Conservation (phyloP, 1,140 invertebrate species). For the Zaprionus capensis region DNA sequence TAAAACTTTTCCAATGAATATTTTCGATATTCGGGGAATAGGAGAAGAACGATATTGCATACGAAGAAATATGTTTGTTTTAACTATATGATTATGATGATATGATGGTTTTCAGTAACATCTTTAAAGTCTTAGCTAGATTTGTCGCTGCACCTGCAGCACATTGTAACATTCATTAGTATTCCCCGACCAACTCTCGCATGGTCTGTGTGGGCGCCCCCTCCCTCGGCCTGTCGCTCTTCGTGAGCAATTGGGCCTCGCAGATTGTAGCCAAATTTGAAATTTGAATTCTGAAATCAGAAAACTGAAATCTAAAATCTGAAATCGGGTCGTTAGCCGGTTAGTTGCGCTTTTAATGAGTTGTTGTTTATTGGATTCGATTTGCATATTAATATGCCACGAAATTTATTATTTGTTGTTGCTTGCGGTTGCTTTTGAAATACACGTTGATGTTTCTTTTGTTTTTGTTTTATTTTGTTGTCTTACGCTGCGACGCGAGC, state of each 20-base stretch:
- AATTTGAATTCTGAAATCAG: constrained; percentile 7
- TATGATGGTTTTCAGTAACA: no score
- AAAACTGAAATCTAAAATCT: neutral
- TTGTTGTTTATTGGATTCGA: constrained; percentile 75
- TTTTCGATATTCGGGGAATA: no score
- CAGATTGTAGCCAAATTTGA: constrained; percentile 17
- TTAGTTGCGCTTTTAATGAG: constrained; percentile 75
- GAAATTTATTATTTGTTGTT: constrained; percentile 74
- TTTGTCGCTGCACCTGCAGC: neutral
- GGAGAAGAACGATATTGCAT: no score
- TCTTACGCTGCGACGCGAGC: constrained; percentile 10
- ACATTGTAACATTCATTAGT: neutral
- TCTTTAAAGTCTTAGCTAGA: neutral
- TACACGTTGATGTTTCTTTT: constrained; percentile 10
- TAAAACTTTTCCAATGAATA: no score
- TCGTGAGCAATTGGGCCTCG: constrained; percentile 9
- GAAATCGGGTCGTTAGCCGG: constrained; percentile 50
- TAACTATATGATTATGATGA: no score
- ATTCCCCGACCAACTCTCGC: neutral
- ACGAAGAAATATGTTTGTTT: no score
- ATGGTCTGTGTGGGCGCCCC: constrained; percentile 11
- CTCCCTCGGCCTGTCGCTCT: neutral
- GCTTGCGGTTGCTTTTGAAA: constrained; percentile 23
- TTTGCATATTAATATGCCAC: constrained; percentile 70
- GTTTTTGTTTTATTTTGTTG: constrained; percentile 11